phyloP scores from a whole-genome alignment of 2,113 vertebrate species.

The Struthidea cinerea region DNA sequence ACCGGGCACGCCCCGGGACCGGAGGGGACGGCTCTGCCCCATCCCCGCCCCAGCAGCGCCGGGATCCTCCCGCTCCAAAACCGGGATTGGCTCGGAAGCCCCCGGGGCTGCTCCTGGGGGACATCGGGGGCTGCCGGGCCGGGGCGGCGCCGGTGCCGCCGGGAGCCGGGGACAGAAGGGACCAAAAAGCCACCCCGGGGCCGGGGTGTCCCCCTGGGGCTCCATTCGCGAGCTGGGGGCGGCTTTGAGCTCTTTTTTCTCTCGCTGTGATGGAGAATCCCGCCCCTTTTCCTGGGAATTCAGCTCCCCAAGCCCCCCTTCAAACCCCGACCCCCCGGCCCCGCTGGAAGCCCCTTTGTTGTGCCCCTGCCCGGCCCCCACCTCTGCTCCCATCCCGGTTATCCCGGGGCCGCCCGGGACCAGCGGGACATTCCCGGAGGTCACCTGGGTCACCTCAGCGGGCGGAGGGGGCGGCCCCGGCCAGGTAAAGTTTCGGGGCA shows the following conservation, averaged over 20 bases:
- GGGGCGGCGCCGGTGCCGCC: background rate
- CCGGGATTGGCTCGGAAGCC: background rate
- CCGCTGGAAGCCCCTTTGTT: background rate
- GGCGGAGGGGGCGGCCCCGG: background rate
- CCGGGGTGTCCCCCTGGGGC: background rate
- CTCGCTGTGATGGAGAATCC: rapidly evolving
- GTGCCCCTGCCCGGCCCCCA: background rate
- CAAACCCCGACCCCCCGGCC: no score
- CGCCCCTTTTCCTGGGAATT: background rate
- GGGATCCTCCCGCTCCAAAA: background rate
- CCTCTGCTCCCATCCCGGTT: background rate
- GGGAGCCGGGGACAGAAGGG: background rate
- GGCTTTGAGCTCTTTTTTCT: rapidly evolving
- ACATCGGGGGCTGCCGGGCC: background rate
- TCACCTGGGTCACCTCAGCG: background rate
- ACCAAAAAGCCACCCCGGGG: background rate
- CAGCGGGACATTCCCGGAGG: background rate
- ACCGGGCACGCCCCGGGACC: background rate
- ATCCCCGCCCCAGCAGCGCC: no score
- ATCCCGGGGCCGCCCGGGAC: background rate
- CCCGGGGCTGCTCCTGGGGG: background rate
- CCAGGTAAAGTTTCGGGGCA: background rate
- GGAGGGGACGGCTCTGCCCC: background rate
- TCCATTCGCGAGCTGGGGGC: rapidly evolving
- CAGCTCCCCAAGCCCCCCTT: background rate